phyloP scores from a whole-genome alignment of 2,113 vertebrate genomes.

The Sus scrofa region DNA sequence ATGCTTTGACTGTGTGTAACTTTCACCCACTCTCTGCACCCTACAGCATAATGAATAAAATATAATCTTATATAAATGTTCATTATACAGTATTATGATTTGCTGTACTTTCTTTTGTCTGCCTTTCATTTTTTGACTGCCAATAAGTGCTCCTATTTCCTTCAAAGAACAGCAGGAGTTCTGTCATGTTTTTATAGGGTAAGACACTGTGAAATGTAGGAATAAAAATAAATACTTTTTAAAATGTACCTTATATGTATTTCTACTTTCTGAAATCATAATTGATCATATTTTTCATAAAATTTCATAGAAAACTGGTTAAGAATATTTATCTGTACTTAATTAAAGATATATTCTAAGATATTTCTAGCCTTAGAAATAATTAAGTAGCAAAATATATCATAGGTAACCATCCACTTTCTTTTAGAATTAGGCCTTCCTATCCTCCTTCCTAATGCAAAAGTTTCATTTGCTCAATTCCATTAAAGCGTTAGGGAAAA shows the following conservation, averaged over 20 bases:
- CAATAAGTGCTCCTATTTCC: not conserved
- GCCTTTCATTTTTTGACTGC: not conserved
- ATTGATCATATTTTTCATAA: not conserved
- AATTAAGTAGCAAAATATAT: not conserved
- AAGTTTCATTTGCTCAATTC: not conserved
- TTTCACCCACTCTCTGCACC: not conserved
- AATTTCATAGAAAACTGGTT: not conserved
- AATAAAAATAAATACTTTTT: slow-evolving; percentile 35
- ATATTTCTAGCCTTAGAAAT: not conserved
- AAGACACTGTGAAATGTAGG: not conserved
- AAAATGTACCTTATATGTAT: not conserved
- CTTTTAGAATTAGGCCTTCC: not conserved
- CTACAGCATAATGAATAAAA: not conserved
- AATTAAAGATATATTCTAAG: not conserved
- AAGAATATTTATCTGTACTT: not conserved
- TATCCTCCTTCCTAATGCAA: not conserved
- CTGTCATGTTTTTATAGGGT: not conserved
- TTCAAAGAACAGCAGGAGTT: slow-evolving; percentile 49
- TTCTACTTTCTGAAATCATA: not conserved
- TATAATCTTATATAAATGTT: not conserved
- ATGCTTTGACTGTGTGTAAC: not conserved
- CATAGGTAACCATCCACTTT: not conserved
- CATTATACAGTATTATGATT: slow-evolving; percentile 34
- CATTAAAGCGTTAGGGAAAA: not conserved
- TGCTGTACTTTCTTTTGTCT: not conserved